phyloP scores from a whole-genome alignment of 2,888 invertebrate genomes.

The Protophormia terraenovae region DNA sequence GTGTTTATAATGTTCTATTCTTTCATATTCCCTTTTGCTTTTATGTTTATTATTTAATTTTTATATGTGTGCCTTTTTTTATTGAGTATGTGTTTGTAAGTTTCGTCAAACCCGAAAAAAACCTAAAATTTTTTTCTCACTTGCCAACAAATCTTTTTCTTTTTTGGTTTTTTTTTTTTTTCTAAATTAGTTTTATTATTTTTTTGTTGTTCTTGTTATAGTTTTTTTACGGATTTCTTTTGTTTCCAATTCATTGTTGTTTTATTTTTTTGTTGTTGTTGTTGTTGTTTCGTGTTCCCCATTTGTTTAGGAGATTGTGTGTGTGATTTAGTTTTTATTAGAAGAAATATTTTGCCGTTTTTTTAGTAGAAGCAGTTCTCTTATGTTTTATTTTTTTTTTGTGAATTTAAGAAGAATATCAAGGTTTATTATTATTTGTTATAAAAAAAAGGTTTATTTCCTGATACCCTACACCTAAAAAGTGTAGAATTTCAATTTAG shows the following conservation, averaged over 20 bases:
- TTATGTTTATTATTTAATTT: conserved; percentile 51
- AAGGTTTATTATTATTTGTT: conserved; percentile 18
- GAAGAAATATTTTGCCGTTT: conserved; percentile 4
- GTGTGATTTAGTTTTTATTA: conserved; percentile 22
- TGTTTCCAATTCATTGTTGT: conserved; percentile 51
- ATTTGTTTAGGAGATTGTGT: neutral
- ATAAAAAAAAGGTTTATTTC: conserved; percentile 40
- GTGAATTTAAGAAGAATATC: conserved; percentile 22
- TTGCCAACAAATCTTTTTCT: conserved; percentile 60
- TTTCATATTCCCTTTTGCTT: conserved; percentile 34
- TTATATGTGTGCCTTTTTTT: neutral
- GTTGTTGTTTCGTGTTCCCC: too few relatives aligned
- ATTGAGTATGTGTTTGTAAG: neutral
- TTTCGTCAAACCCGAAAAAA: conserved; percentile 28
- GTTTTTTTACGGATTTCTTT: conserved; percentile 56
- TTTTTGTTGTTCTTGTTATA: conserved; percentile 52
- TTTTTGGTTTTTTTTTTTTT: conserved; percentile 14
- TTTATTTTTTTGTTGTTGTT: conserved; percentile 31
- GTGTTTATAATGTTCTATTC: neutral
- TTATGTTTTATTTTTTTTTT: neutral
- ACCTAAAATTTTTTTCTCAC: conserved; percentile 48
- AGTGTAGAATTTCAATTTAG: neutral
- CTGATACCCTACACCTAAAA: conserved; percentile 46
- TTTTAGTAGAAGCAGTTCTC: conserved; percentile 8
- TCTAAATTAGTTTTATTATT: conserved; percentile 57